Percentiles rank a stretch among this genome's conserved stretches.
These are phyloP conservation scores for Xiphophorus birchmanni DNA, from an alignment of 2,797 vertebrate species.

Conservation along the genomic window DNA sequence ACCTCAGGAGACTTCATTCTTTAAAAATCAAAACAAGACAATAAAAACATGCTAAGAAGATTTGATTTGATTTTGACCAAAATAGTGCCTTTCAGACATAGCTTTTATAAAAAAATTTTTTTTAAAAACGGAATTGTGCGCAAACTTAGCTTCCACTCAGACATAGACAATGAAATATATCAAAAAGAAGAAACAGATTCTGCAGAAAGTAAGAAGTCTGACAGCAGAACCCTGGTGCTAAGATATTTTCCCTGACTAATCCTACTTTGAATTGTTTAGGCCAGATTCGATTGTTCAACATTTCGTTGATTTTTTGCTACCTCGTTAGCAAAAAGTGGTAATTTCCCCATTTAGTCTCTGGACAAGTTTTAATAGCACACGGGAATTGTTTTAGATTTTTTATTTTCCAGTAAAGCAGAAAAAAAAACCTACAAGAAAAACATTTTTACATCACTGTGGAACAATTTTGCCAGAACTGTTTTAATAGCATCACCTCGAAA, in stretches of 20 bases:
- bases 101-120: constrained; percentile 1
- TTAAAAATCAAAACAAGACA: constrained; percentile 3
- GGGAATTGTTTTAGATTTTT: background rate
- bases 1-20: constrained; percentile 6
- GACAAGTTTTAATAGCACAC: background rate
- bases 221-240: background rate
- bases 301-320: no score
- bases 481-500: background rate
- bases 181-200: background rate
- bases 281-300: background rate
- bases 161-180: background rate
- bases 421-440: background rate
- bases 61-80: no score
- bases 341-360: background rate
- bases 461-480: background rate
- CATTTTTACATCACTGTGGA: background rate
- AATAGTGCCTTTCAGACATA: background rate
- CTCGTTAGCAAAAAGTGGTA: no score
- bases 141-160: background rate
- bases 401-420: background rate
- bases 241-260: background rate
- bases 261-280: background rate
- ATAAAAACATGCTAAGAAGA: background rate
- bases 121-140: background rate
- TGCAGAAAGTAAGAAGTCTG: background rate